These are phyloP conservation scores for Sakesphorus luctuosus DNA, from an alignment of 2,113 vertebrate genomes.

Conservation along the genomic window DNA sequence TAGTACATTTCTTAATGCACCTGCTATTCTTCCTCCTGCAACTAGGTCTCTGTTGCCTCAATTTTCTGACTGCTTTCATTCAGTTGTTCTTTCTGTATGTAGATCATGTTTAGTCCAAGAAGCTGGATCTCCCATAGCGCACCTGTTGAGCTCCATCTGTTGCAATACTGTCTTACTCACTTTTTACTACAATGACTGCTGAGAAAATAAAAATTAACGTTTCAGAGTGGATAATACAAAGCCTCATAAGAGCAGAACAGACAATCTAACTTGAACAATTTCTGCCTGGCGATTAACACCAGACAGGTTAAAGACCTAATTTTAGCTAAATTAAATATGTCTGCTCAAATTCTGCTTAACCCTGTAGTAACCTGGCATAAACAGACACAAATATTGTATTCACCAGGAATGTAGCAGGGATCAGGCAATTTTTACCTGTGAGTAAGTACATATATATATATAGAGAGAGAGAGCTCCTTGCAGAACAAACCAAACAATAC, in stretches of 20 bases:
- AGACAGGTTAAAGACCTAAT: neutral
- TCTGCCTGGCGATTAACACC: neutral
- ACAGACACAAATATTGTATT: neutral
- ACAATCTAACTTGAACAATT: neutral
- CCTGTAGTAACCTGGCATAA: neutral
- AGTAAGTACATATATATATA: neutral
- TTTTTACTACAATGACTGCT: neutral
- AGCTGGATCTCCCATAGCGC: neutral
- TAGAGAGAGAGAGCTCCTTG: neutral
- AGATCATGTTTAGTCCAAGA: neutral
- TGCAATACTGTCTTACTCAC: neutral
- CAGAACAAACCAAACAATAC: neutral
- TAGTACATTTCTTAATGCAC: neutral
- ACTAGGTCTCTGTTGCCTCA: neutral
- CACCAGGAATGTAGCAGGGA: neutral
- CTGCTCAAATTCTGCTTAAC: neutral
- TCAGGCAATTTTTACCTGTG: neutral
- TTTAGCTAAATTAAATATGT: neutral
- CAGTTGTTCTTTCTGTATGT: neutral
- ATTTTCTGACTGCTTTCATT: neutral
- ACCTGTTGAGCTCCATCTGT: conserved; percentile 3
- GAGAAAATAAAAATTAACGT: neutral
- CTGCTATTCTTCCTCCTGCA: neutral
- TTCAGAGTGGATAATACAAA: neutral
- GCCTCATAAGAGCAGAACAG: neutral